phyloP scores from a whole-genome alignment of 2,797 vertebrate genomes.

The Podarcis siculus region DNA sequence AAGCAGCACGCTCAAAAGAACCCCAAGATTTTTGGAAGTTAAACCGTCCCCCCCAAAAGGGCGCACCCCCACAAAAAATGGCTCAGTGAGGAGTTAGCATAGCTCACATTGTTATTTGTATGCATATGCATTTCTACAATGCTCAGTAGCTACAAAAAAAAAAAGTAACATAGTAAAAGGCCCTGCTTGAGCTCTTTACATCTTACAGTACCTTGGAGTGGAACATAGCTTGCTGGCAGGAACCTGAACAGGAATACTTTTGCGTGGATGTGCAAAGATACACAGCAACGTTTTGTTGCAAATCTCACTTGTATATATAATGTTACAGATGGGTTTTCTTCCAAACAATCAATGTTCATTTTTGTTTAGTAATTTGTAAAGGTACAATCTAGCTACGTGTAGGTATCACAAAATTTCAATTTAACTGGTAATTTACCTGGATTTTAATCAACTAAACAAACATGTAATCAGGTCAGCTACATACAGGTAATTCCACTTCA shows the following conservation, averaged over 20 bases:
- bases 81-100: not conserved
- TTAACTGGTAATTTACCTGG: not conserved
- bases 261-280: not conserved
- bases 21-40: not conserved
- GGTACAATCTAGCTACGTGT: not conserved
- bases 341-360: not conserved
- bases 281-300: not conserved
- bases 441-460: not conserved
- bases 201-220: not conserved
- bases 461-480: not conserved
- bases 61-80: not conserved
- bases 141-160: not conserved
- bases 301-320: not conserved
- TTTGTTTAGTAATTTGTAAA: not conserved
- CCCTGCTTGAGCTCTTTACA: not conserved
- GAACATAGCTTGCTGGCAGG: not conserved
- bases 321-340: not conserved
- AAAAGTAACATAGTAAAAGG: not conserved
- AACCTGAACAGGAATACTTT: not conserved
- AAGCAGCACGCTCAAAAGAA: not conserved
- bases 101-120: too few species aligned
- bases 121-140: too few species aligned
- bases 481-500: not conserved
- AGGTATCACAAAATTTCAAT: not conserved
- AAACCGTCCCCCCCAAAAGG: not conserved